These are phyloP conservation scores for human DNA, from an alignment of 2,113 vertebrate species.

Conservation along the genomic window GRCh38 chr12:84289001-84289500, in stretches of 20 bases:
- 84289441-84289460: not conserved
- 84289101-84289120: not conserved
- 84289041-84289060: not conserved
- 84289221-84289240: not conserved
- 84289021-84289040: not conserved
- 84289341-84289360: not conserved
- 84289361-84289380: no score
- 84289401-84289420: not conserved
- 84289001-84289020: not conserved
- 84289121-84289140: not conserved
- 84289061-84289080: not conserved
- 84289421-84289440: not conserved
- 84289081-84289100: not conserved
- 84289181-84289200: not conserved
- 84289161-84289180: not conserved
- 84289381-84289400: no score
- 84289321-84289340: not conserved
- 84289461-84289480: not conserved
- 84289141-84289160: not conserved
- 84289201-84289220: not conserved
- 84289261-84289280: not conserved
- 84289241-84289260: not conserved
- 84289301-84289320: not conserved
- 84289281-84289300: not conserved
- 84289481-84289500: not conserved